These are phyloP conservation scores for Heliconius ismenius DNA, from an alignment of 2,888 invertebrate genomes.

Conservation along the genomic window DNA sequence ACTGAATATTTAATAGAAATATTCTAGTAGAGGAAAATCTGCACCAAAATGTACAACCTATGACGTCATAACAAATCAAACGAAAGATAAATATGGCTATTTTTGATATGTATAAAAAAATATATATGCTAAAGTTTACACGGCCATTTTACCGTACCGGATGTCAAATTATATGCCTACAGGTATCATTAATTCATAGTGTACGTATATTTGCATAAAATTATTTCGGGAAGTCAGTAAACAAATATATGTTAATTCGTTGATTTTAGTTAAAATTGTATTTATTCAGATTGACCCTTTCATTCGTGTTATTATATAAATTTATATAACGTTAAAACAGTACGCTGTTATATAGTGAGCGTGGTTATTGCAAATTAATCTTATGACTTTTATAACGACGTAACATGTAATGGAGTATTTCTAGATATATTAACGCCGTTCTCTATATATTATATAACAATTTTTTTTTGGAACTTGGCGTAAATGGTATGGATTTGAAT, in stretches of 20 bases:
- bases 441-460: no score
- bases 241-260: constrained; percentile 17
- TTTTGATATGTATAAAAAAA: neutral
- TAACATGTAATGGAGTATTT: neutral
- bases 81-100: neutral
- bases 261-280: constrained; percentile 13
- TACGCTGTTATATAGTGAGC: no score
- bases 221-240: constrained; percentile 4
- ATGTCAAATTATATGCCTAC: constrained; percentile 1
- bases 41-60: neutral
- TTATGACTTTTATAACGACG: neutral
- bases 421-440: neutral
- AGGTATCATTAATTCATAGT: constrained; percentile 5
- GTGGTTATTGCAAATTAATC: neutral
- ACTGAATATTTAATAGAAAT: neutral
- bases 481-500: no score
- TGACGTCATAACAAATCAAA: neutral
- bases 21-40: neutral
- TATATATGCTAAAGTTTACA: neutral
- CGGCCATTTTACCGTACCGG: neutral
- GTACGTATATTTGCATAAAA: constrained; percentile 8
- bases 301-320: neutral
- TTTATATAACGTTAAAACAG: neutral
- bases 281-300: neutral
- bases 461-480: no score